These are phyloP conservation scores for Lagocephalus sceleratus DNA, from an alignment of 2,797 vertebrate species.

Conservation along the genomic window DNA sequence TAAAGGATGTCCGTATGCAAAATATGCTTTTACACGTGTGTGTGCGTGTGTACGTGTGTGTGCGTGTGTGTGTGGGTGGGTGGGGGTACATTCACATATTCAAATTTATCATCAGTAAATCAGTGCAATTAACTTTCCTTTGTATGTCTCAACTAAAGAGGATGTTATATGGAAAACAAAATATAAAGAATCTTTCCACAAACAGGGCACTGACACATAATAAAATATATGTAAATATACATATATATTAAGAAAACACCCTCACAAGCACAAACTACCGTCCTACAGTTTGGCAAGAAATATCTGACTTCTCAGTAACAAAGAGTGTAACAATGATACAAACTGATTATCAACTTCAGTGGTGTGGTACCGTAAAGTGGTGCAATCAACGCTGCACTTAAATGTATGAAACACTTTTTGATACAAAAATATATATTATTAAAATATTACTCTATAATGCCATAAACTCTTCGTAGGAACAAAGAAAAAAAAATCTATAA, in stretches of 20 bases:
- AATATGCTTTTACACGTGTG: constrained; percentile 58
- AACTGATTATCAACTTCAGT: constrained; percentile 83
- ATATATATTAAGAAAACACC: constrained; percentile 36
- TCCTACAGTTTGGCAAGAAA: constrained; percentile 65
- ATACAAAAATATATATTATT: constrained; percentile 88
- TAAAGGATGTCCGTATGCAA: too few species aligned
- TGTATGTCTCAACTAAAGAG: constrained; percentile 51
- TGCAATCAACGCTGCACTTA: constrained; percentile 83
- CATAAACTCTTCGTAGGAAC: constrained; percentile 82
- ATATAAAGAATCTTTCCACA: constrained; percentile 51
- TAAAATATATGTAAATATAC: constrained; percentile 33
- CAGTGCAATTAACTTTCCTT: constrained; percentile 71
- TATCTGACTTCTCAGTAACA: constrained; percentile 57
- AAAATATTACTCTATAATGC: constrained; percentile 85
- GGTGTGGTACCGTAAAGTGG: constrained; percentile 74
- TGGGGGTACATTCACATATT: constrained; percentile 66
- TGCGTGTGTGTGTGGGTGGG: constrained; percentile 40
- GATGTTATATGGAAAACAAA: constrained; percentile 48
- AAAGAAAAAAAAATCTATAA: constrained; percentile 76
- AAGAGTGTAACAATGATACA: constrained; percentile 72
- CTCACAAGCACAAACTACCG: constrained; percentile 74
- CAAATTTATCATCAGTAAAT: constrained; percentile 41
- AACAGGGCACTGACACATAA: constrained; percentile 51
- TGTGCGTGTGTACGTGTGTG: constrained; percentile 33
- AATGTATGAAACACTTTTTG: constrained; percentile 81